Conservation (phyloP, 2,888 invertebrate genomes). For the Macaria notata region DNA sequence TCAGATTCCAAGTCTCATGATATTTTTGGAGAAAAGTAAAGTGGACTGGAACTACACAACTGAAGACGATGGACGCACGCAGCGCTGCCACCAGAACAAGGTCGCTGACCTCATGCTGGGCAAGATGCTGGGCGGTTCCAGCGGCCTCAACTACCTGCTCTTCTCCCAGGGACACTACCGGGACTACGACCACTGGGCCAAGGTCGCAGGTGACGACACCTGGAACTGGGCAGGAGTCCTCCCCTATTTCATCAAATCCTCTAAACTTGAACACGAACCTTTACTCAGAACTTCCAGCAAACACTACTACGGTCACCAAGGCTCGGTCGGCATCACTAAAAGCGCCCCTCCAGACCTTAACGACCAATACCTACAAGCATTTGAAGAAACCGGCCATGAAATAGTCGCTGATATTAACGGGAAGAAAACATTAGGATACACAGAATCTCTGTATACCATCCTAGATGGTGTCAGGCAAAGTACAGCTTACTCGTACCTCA, state of each 20-base stretch:
- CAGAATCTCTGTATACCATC: conserved; percentile 29
- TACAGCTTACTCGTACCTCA: conserved; percentile 43
- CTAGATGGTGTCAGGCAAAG: conserved; percentile 38
- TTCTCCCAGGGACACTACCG: conserved; percentile 35
- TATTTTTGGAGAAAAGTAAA: conserved; percentile 30
- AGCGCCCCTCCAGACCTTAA: conserved; percentile 21
- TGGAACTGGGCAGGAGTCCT: conserved; percentile 48
- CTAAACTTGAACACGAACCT: conserved; percentile 34
- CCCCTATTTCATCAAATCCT: conserved; percentile 49
- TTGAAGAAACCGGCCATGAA: conserved; percentile 58
- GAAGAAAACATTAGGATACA: conserved; percentile 51
- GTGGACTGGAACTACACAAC: conserved; percentile 37
- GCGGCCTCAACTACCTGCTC: conserved; percentile 27
- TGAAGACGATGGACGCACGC: conserved; percentile 20
- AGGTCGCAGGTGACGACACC: conserved; percentile 33
- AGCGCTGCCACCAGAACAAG: conserved; percentile 24
- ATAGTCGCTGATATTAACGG: conserved; percentile 44
- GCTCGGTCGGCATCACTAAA: conserved; percentile 42
- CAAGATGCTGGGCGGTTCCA: conserved; percentile 38
- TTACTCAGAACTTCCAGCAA: conserved; percentile 30
- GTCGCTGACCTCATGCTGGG: conserved; percentile 32
- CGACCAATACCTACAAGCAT: conserved; percentile 46
- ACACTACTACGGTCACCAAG: conserved; percentile 38
- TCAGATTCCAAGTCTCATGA: conserved; percentile 35
- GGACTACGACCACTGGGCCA: conserved; percentile 47